Conservation (phyloP, 2,888 invertebrate species). For the Hirtodrosophila duncani region DNA sequence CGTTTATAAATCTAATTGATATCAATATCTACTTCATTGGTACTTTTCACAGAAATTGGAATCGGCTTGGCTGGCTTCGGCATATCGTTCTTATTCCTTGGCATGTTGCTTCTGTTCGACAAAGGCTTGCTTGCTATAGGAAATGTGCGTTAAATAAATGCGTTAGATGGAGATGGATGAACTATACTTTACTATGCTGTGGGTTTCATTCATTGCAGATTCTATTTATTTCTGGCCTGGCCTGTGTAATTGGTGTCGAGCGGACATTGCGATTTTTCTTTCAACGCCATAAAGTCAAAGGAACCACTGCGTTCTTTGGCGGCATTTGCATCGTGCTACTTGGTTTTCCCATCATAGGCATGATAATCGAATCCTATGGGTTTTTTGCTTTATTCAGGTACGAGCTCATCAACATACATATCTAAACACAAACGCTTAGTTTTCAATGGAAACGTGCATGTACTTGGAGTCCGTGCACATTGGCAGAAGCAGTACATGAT, state of each 20-base stretch:
- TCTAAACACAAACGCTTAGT: too few relatives aligned
- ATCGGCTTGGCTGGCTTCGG: conserved; percentile 98
- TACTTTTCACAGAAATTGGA: conserved; percentile 89
- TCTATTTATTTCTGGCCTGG: conserved; percentile 95
- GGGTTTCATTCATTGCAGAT: conserved; percentile 83
- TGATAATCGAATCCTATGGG: conserved; percentile 97
- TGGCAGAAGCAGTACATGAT: too few relatives aligned
- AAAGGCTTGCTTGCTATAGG: conserved; percentile 99
- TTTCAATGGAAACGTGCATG: too few relatives aligned
- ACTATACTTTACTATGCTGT: neutral
- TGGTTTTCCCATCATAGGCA: conserved; percentile 97
- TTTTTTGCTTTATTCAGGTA: conserved; percentile 92
- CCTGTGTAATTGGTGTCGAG: conserved; percentile 97
- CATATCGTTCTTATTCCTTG: conserved; percentile 94
- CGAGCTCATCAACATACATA: conserved; percentile 24
- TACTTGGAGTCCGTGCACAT: too few relatives aligned
- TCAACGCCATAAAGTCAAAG: conserved; percentile 96
- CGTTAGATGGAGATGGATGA: neutral
- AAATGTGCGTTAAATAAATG: conserved; percentile 87
- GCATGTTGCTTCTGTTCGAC: conserved; percentile 95
- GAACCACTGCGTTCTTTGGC: conserved; percentile 92
- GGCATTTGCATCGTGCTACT: conserved; percentile 94
- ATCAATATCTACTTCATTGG: neutral
- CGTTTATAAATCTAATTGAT: neutral
- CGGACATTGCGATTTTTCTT: conserved; percentile 98